A percentile compares a stretch with the other conserved stretches of the same genome.
phyloP scores from a whole-genome alignment of 2,113 vertebrate species.

The Globicephala melas region DNA sequence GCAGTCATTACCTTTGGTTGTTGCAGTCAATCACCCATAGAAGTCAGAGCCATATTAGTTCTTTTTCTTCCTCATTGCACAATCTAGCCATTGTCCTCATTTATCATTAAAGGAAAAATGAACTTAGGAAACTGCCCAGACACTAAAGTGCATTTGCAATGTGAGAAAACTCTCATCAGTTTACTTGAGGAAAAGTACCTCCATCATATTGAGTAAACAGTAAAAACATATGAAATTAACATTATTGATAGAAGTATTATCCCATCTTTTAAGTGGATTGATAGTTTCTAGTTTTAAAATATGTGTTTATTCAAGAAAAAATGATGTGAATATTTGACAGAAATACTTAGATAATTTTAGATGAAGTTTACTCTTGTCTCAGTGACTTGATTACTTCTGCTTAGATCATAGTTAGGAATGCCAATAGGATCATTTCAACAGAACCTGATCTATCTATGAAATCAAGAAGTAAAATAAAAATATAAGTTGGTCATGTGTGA shows the following conservation, averaged over 20 bases:
- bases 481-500: neutral
- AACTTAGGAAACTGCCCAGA: constrained; percentile 24
- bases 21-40: constrained; percentile 54
- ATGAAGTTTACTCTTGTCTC: neutral
- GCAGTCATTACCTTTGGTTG: constrained; percentile 43
- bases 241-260: neutral
- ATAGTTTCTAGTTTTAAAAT: neutral
- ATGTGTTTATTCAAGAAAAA: neutral
- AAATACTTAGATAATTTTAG: neutral
- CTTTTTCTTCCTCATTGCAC: constrained; percentile 37
- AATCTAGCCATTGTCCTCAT: neutral
- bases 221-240: neutral
- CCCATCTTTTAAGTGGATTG: neutral
- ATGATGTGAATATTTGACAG: neutral
- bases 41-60: constrained; percentile 40
- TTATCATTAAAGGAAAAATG: constrained; percentile 37
- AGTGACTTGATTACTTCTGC: neutral
- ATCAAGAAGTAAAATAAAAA: neutral
- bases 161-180: neutral
- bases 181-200: neutral
- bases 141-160: constrained; percentile 33
- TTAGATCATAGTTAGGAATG: neutral
- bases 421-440: neutral
- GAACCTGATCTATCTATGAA: neutral
- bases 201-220: neutral